These are phyloP conservation scores for Tympanuchus pallidicinctus DNA, from an alignment of 2,113 vertebrate genomes.

Conservation along the genomic window DNA sequence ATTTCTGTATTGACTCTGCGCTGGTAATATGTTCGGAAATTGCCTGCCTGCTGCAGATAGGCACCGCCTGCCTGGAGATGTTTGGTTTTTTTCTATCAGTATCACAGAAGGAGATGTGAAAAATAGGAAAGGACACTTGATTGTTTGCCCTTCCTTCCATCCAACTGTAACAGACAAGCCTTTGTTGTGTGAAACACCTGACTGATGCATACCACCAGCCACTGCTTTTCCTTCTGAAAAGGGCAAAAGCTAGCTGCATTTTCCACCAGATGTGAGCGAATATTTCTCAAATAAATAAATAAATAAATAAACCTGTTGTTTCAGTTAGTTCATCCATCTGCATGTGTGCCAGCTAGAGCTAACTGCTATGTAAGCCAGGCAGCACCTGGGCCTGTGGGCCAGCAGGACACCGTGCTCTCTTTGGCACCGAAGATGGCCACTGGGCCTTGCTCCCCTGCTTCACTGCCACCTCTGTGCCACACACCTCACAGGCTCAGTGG, in stretches of 20 bases:
- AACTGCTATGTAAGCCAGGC: neutral
- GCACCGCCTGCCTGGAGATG: constrained; percentile 39
- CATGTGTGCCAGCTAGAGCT: too few species aligned
- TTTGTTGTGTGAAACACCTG: constrained; percentile 5
- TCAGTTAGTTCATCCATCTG: neutral
- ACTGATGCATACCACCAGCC: neutral
- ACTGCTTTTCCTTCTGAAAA: neutral
- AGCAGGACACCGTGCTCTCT: accelerated
- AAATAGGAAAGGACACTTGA: constrained; percentile 47
- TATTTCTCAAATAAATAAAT: too few species aligned
- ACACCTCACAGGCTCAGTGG: neutral
- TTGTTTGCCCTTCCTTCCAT: constrained; percentile 50
- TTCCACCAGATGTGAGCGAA: neutral
- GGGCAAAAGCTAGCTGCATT: neutral
- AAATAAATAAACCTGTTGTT: neutral
- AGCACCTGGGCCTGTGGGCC: neutral
- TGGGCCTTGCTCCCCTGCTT: neutral
- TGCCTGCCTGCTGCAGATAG: constrained; percentile 67
- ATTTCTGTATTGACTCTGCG: constrained; percentile 63
- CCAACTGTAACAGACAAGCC: neutral
- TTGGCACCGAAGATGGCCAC: too few species aligned
- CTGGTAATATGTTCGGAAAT: constrained; percentile 60
- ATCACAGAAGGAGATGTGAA: constrained; percentile 44
- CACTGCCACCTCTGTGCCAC: neutral
- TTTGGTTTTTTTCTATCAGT: constrained; percentile 51